Conservation (phyloP, 2,797 vertebrate genomes). For the Periparus ater region DNA sequence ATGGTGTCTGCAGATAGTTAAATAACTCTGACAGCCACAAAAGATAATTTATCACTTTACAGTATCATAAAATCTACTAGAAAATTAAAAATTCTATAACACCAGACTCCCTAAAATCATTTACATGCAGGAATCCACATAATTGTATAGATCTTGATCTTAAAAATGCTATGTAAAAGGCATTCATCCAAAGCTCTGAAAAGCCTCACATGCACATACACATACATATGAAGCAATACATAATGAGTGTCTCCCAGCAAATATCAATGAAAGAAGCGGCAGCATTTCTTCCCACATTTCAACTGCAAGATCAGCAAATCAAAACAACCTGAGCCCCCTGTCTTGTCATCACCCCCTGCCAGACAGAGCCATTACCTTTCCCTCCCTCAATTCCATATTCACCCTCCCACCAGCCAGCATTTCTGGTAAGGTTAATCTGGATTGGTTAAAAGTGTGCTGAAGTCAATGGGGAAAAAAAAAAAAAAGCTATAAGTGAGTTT, state of each 20-base stretch:
- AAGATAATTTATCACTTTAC: constrained; percentile 62
- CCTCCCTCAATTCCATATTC: background rate
- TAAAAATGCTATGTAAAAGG: constrained; percentile 50
- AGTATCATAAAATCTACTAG: constrained; percentile 56
- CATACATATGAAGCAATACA: constrained; percentile 13
- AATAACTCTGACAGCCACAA: constrained; percentile 23
- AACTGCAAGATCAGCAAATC: background rate
- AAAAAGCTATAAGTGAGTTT: background rate
- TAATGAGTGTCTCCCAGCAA: constrained; percentile 10
- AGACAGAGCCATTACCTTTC: background rate
- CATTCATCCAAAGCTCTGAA: constrained; percentile 53
- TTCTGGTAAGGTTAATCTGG: background rate
- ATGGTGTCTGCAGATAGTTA: constrained; percentile 42
- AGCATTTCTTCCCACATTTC: background rate
- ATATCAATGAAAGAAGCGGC: constrained; percentile 8
- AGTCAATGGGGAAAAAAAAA: background rate
- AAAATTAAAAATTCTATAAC: constrained; percentile 67
- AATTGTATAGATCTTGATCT: constrained; percentile 68
- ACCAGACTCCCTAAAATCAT: constrained; percentile 59
- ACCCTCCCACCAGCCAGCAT: background rate
- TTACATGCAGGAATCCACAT: constrained; percentile 66
- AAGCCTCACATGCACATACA: constrained; percentile 23
- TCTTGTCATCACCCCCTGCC: background rate
- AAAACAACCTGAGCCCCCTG: background rate
- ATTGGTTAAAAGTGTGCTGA: background rate